Conservation (phyloP, 2,888 invertebrate species). For the Stenotaenia linearis region DNA sequence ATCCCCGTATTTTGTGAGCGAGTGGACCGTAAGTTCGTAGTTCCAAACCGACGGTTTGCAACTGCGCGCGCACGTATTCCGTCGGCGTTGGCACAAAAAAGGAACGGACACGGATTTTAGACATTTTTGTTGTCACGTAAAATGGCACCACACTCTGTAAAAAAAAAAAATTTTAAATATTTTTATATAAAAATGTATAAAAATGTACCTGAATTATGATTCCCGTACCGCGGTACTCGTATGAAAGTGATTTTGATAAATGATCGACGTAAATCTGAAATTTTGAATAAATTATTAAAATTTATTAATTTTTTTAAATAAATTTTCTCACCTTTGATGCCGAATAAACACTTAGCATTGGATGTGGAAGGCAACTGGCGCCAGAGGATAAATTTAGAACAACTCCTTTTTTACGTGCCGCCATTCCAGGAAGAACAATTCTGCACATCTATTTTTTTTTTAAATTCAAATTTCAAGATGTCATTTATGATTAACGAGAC, state of each 20-base stretch:
- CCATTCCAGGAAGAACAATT: conserved; percentile 78
- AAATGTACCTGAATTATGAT: conserved; percentile 46
- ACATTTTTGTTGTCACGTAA: conserved; percentile 41
- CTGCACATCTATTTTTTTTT: conserved; percentile 61
- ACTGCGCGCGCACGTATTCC: conserved; percentile 43
- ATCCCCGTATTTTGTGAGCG: conserved; percentile 39
- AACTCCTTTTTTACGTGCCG: conserved; percentile 69
- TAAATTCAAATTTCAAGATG: too few species aligned
- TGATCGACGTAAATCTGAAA: conserved; percentile 51
- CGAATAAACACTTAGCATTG: conserved; percentile 76
- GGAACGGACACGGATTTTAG: conserved; percentile 36
- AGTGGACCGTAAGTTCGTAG: conserved; percentile 38
- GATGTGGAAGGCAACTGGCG: conserved; percentile 71
- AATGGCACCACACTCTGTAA: conserved; percentile 39
- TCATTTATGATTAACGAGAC: too few species aligned
- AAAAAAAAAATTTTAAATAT: too few species aligned
- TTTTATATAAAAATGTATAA: background rate
- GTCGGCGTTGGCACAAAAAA: conserved; percentile 44
- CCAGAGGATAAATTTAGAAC: conserved; percentile 86
- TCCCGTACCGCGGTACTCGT: conserved; percentile 47
- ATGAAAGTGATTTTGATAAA: conserved; percentile 48
- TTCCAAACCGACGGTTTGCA: conserved; percentile 45
- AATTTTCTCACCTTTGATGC: conserved; percentile 66
- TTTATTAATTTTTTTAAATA: too few species aligned
- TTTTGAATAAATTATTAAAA: too few species aligned